phyloP scores from a whole-genome alignment of 2,888 invertebrate genomes.

The Dione vanillae region DNA sequence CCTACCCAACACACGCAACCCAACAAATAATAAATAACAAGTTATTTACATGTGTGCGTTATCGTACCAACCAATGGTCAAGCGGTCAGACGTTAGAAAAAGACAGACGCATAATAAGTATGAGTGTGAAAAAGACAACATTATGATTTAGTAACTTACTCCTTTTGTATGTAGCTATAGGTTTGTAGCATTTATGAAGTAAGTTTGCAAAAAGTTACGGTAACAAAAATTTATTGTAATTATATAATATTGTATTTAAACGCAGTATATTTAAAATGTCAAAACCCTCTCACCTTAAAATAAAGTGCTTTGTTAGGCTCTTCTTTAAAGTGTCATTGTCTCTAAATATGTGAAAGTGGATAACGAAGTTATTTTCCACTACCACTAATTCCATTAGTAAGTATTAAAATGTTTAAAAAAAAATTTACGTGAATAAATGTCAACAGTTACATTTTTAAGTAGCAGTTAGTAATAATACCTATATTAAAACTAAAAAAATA shows the following conservation, averaged over 20 bases:
- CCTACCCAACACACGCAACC: slow-evolving; percentile 27
- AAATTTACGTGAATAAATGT: not conserved
- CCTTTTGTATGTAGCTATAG: not conserved
- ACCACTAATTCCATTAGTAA: too few relatives aligned
- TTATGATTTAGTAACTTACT: slow-evolving; percentile 28
- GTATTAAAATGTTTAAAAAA: too few relatives aligned
- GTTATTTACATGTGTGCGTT: slow-evolving; percentile 28
- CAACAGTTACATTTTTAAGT: not conserved
- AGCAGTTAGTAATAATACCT: too few relatives aligned
- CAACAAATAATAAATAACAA: slow-evolving; percentile 9
- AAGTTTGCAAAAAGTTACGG: not conserved
- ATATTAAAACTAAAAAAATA: too few relatives aligned
- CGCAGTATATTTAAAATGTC: too few relatives aligned
- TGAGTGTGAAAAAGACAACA: slow-evolving; percentile 43
- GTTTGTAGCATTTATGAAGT: slow-evolving; percentile 17
- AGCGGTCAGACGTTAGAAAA: slow-evolving; percentile 66
- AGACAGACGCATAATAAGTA: slow-evolving; percentile 49
- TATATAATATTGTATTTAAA: too few relatives aligned
- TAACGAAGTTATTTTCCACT: too few relatives aligned
- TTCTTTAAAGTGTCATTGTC: too few relatives aligned
- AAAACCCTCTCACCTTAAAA: not conserved
- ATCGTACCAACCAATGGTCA: slow-evolving; percentile 72
- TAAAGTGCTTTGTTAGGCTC: too few relatives aligned
- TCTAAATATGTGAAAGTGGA: too few relatives aligned
- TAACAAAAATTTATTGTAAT: too few relatives aligned